Conservation (phyloP, 30 jellyfish, hydroid and myxozoan genomes). For the Aurelia sp. region DNA sequence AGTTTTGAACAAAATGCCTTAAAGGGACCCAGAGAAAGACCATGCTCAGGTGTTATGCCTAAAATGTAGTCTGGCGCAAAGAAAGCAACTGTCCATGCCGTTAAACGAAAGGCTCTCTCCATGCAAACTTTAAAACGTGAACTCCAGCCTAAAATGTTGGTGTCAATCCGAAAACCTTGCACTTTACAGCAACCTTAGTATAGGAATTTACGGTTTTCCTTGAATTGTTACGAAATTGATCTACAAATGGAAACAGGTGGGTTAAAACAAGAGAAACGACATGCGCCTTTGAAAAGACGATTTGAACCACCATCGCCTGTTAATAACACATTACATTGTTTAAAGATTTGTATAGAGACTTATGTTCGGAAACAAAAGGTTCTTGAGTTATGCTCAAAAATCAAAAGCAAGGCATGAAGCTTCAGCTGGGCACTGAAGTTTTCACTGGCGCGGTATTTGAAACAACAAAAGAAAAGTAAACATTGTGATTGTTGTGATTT, state of each 20-base stretch:
- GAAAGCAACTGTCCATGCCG: too few species aligned
- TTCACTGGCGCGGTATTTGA: neutral
- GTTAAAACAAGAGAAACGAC: constrained; percentile 63
- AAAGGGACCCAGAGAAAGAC: too few species aligned
- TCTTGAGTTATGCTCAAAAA: constrained; percentile 39
- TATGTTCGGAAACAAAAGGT: neutral
- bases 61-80: too few species aligned
- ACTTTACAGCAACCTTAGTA: neutral
- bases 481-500: neutral
- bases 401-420: neutral
- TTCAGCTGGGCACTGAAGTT: constrained; percentile 9
- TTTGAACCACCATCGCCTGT: constrained; percentile 21
- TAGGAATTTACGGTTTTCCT: constrained; percentile 6
- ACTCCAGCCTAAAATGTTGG: too few species aligned
- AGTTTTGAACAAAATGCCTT: too few species aligned
- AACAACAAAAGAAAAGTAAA: neutral
- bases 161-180: too few species aligned
- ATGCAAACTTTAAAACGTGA: too few species aligned
- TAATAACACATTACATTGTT: constrained; percentile 22
- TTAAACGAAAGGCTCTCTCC: too few species aligned
- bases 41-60: too few species aligned
- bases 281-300: constrained; percentile 36
- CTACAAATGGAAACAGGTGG: constrained; percentile 65
- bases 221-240: constrained; percentile 16
- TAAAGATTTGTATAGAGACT: constrained; percentile 17